Conservation (phyloP, 2,797 vertebrate species). For the Amphiprion clarkii region DNA sequence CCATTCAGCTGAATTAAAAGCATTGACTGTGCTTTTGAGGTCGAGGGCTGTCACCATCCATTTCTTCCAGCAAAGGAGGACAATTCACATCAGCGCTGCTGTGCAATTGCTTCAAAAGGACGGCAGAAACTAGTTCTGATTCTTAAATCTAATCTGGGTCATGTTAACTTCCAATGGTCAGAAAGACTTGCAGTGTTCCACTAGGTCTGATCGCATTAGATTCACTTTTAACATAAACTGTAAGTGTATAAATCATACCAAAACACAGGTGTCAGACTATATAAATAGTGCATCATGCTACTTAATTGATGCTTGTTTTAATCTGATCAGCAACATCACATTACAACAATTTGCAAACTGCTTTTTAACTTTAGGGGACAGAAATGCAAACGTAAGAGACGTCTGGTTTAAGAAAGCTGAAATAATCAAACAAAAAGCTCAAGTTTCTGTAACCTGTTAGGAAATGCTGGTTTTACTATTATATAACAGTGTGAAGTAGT, state of each 20-base stretch:
- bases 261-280: background rate
- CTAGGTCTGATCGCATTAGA: background rate
- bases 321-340: no score
- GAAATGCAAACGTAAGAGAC: background rate
- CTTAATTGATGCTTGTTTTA: no score
- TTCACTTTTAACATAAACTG: background rate
- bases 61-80: conserved; percentile 50
- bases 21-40: conserved; percentile 52
- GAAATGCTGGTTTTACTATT: conserved; percentile 8
- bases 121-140: conserved; percentile 35
- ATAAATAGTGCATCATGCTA: no score
- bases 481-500: background rate
- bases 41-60: conserved; percentile 38
- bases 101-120: conserved; percentile 25
- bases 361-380: no score
- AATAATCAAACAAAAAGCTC: background rate
- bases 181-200: background rate
- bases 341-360: no score
- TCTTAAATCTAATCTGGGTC: conserved; percentile 50
- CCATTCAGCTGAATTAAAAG: conserved; percentile 41
- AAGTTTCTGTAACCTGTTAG: background rate
- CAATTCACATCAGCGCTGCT: conserved; percentile 36
- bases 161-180: conserved; percentile 13
- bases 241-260: background rate
- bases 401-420: background rate